Evolutionary conservation across 2,888 invertebrate species (phyloP), one percentile per base, ranked within the genome.

Genomic region (Phanerotoma sp.): DNA sequence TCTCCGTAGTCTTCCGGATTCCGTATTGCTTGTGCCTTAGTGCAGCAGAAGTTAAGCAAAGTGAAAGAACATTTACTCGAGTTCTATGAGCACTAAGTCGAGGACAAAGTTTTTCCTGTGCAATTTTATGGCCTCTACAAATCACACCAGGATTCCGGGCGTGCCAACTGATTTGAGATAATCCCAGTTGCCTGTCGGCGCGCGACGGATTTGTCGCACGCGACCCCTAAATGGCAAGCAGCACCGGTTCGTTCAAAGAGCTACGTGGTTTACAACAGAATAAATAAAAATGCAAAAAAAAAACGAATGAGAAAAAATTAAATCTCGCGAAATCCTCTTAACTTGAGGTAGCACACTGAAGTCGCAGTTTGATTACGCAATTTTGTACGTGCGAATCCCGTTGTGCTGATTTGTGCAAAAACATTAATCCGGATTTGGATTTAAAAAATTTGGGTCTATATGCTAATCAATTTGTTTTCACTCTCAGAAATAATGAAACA

Each of bases 61-160:
- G 25, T 25, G 25, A 25, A 25, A 25, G 25, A 25, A 25, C 25
- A 25, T 25, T 25, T 25, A 25, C 25, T 25, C 25, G 25, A 11
- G 10, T 28, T 22, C 28, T 20, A 18, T 11, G 10, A 11, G 45
- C 22, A 10, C n/a, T 21, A 18, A 49, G 11, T 32, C 15, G 15
- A 15, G 46, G 51, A 46, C 51, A 41, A 45, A 51, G 45, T 35
- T 49, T 49, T 41, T 53, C 44, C 48, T 15, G 35, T 16, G 15
- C 37, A 35, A 46, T 35, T 46, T 70, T 70, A 72, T 64, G 70
- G 70, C 64, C 67, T 56, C 64, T 71, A 72, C 74, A 72, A 74
- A 74, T 74, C 73, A 72, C 61, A 64, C 57, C 71, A 48, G 64
- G 71, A 75, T 74, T 74, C 74, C 73, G 69, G 66, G 69, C 72